These are phyloP conservation scores for Cerastoderma edule DNA, from an alignment of 2,888 invertebrate species.

Conservation along the genomic window DNA sequence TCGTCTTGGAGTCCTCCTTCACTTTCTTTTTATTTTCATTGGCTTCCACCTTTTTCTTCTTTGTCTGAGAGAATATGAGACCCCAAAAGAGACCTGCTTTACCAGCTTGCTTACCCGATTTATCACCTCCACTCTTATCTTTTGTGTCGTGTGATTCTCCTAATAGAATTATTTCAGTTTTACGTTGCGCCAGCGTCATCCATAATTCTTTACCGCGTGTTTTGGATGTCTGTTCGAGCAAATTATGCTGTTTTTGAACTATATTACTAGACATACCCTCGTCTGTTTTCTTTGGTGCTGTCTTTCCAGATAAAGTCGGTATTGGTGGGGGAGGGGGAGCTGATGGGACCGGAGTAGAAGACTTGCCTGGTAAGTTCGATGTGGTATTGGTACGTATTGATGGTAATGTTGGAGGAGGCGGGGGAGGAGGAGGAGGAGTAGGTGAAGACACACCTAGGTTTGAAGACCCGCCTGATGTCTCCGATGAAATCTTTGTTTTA, in stretches of 20 bases:
- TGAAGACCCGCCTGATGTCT: too few species aligned
- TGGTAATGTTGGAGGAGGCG: neutral
- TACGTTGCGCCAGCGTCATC: constrained; percentile 40
- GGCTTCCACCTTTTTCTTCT: constrained; percentile 27
- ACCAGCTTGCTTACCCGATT: constrained; percentile 27
- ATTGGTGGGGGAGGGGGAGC: constrained; percentile 1
- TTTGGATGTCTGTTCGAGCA: constrained; percentile 45
- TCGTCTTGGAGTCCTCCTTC: constrained; percentile 2
- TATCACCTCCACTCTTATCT: neutral
- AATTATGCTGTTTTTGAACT: constrained; percentile 40
- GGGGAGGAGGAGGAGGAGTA: neutral
- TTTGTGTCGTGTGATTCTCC: constrained; percentile 14
- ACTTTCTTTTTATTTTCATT: constrained; percentile 6
- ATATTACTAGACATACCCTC: constrained; percentile 42
- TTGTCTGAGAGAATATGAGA: constrained; percentile 43
- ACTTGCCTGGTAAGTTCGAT: too few species aligned
- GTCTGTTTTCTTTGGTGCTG: neutral
- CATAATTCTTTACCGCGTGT: constrained; percentile 44
- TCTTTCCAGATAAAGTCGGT: neutral
- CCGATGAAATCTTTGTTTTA: too few species aligned
- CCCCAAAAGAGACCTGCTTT: constrained; percentile 50
- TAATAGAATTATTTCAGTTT: constrained; percentile 51
- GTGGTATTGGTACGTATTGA: neutral
- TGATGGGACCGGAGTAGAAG: neutral
- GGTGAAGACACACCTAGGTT: too few species aligned